Base-by-base conservation (phyloP, 2,113 vertebrate species). In the Probosciger aterrimus region DNA sequence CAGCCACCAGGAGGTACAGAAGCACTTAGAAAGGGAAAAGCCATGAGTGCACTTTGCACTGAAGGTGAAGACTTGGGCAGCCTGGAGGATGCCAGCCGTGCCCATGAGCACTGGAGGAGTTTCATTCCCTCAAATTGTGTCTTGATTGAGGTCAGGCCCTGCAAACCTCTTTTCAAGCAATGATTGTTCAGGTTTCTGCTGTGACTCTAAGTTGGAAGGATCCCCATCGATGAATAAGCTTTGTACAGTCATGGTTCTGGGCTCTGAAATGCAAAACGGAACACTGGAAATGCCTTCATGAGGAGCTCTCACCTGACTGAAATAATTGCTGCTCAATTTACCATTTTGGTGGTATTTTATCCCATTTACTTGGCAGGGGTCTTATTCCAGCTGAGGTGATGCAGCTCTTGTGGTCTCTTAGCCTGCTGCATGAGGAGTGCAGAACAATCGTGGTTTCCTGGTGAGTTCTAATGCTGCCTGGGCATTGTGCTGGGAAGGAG, bases 21-120 rank as follows among this genome's bases (percentile, higher is more conserved):
- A 80, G 47, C 14, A 46, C 13, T 12, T 53, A 28, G 0, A 28
- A 86, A 73, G 73, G 4, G 25, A 46, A 77, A 63, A 73, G 20
- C 2, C 2, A 46, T 4, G 11, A 41, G 14, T 4, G 2, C 2
- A 2, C 14, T 33, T 64, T 41, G 35, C 46, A 52, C 30, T 27
- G 37, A 76, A 53, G 7, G 22, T 81, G 43, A 44, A 39, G 37
- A 39, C 6, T 20, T 30, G 11, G 7, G 39, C 12, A n/a, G 35
- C 6, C 17, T 23, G 30, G 39, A n/a, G 69, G 30, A 82, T 35
- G 19, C 25, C 41, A 65, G 65, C 20, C 1, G 0, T 41, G 20
- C 23, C 23, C 0, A 0, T 46, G 33, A 49, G 41, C 16, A 10
- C 39, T n/a, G 35, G 12, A 18, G 5, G 13, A 14, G 14, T 82